These are phyloP conservation scores for Ranitomeya imitator DNA, from an alignment of 2,113 vertebrate species.

Conservation along the genomic window DNA sequence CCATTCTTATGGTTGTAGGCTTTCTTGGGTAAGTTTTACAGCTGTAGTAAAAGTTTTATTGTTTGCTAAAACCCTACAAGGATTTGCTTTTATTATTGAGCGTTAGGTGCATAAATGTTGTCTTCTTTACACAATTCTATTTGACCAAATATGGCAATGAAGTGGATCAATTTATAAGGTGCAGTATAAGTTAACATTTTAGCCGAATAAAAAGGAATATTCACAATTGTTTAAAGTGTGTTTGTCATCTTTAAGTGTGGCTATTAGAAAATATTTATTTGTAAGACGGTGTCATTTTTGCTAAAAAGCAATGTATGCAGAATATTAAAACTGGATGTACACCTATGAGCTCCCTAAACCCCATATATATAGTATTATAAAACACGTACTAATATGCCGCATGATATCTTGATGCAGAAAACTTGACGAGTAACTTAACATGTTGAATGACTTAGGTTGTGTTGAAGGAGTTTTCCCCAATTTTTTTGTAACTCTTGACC, in stretches of 20 bases:
- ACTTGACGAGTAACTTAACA: too few species aligned
- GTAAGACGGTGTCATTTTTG: neutral
- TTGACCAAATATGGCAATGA: neutral
- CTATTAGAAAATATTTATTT: slow-evolving; percentile 6
- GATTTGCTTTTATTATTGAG: slow-evolving; percentile 16
- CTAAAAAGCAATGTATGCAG: neutral
- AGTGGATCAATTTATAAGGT: slow-evolving; percentile 8
- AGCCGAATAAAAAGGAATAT: neutral
- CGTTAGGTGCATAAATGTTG: slow-evolving; percentile 17
- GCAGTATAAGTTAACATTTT: neutral
- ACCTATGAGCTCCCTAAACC: neutral
- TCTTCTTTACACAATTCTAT: neutral
- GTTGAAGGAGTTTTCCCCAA: too few species aligned
- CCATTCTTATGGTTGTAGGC: neutral
- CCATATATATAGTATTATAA: too few species aligned
- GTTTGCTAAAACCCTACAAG: slow-evolving; percentile 23
- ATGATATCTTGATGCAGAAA: too few species aligned
- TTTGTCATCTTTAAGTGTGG: neutral
- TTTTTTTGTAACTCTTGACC: too few species aligned
- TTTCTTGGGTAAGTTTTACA: slow-evolving; percentile 12
- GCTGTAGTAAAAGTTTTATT: slow-evolving; percentile 43
- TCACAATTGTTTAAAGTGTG: neutral
- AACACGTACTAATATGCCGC: too few species aligned
- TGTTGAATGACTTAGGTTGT: too few species aligned
- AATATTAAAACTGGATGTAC: neutral